Evolutionary conservation across 1,140 invertebrate species (phyloP), one percentile per base, ranked within the genome.

Genomic region (Polyergus mexicanus): DNA sequence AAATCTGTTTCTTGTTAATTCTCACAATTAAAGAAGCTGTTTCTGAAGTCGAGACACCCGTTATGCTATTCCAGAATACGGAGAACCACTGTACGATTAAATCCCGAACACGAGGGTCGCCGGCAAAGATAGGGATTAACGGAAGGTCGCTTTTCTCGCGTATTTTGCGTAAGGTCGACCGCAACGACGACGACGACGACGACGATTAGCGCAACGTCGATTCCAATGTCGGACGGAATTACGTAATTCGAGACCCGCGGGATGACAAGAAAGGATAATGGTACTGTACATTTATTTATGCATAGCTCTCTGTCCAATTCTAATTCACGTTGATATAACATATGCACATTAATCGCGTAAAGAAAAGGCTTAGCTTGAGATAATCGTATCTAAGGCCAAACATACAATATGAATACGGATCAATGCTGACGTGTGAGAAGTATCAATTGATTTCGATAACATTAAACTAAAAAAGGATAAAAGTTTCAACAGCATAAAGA

Each of bases 191-290:
- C 77, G 8, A 44, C 78, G 68, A 83, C n/a, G n/a, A 28, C 32
- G 32, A 32, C 32, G 32, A 32, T 72, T 60, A 83, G 54, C 89
- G 90, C 91, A 88, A 92, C 85, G 84, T 85, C 63, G 74, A 62
- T 86, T 78, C 51, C 65, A 69, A 38, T 68, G 72, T 44, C 44
- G 58, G 86, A 41, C 86, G 85, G 85, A 76, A 87, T 89, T 80
- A 84, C 75, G 35, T 75, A 71, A 72, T 78, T 77, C 75, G 38
- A 63, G 51, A 88, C 63, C 71, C 54, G 11, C 11, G 35, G 51
- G 10, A 13, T 60, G 68, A 62, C 76, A 60, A 60, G 38, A 81
- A 19, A 44, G 78, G 13, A 69, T 51, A 58, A 71, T 28, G 75
- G 60, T 19, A 60, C 13, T 28, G 38, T 68, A 54, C 62, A 54